phyloP scores from a whole-genome alignment of 2,888 invertebrate species.

The Drosophila anceps region DNA sequence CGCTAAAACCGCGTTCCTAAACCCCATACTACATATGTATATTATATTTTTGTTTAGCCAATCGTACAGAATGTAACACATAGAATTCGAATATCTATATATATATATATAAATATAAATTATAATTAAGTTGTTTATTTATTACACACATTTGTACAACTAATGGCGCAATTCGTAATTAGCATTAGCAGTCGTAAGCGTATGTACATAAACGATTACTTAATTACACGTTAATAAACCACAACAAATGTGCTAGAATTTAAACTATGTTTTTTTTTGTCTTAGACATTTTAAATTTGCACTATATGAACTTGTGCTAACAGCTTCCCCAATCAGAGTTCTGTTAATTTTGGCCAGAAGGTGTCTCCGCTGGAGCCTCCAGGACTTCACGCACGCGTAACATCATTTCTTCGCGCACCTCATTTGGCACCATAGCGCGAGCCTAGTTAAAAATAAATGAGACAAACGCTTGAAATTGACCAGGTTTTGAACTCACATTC shows the following conservation, averaged over 20 bases:
- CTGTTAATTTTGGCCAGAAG: background rate
- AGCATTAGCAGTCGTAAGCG: conserved; percentile 52
- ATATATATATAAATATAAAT: conserved; percentile 31
- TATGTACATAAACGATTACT: conserved; percentile 55
- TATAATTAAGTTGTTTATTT: conserved; percentile 74
- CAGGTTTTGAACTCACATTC: conserved; percentile 65
- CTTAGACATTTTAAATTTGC: background rate
- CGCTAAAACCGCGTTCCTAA: conserved; percentile 69
- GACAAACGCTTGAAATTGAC: background rate
- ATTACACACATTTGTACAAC: conserved; percentile 62
- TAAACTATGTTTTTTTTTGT: conserved; percentile 17
- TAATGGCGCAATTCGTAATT: conserved; percentile 60
- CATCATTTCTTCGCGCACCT: conserved; percentile 95
- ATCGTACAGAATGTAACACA: conserved; percentile 54
- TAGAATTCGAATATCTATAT: conserved; percentile 50
- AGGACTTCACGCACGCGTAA: conserved; percentile 84
- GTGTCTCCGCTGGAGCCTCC: conserved; percentile 13
- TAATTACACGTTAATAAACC: conserved; percentile 69
- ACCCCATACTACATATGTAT: conserved; percentile 30
- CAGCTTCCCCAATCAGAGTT: no score
- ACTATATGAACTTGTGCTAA: background rate
- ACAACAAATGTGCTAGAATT: conserved; percentile 59
- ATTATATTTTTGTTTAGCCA: conserved; percentile 63
- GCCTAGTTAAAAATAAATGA: conserved; percentile 86
- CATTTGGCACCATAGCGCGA: conserved; percentile 93